phyloP scores from a whole-genome alignment of 2,797 vertebrate genomes.

The Babyrousa celebensis region DNA sequence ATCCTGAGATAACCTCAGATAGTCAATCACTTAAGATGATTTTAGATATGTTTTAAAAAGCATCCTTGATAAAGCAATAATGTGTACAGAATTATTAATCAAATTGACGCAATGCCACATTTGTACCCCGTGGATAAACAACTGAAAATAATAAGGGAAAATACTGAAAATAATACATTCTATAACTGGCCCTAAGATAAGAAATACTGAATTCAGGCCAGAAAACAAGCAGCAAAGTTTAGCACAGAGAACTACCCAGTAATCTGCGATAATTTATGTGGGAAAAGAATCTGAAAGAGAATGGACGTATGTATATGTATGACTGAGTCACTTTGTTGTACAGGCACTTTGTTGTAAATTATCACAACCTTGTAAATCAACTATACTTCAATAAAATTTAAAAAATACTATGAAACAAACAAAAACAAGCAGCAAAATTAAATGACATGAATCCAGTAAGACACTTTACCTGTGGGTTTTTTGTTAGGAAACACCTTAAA shows the following conservation, averaged over 20 bases:
- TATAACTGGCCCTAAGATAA: neutral
- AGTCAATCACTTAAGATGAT: neutral
- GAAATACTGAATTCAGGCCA: neutral
- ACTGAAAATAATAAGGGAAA: neutral
- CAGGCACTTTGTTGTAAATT: no score
- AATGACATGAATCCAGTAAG: neutral
- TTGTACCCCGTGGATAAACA: neutral
- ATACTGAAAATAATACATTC: neutral
- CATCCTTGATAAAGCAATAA: constrained; percentile 1
- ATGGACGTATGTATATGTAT: no score
- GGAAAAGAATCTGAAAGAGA: no score
- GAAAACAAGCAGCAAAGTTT: neutral
- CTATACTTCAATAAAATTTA: no score
- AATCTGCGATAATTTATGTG: no score
- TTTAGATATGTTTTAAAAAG: constrained; percentile 2
- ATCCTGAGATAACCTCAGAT: neutral
- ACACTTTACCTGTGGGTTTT: neutral
- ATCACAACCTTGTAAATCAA: no score
- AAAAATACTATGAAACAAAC: neutral
- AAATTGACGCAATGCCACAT: neutral
- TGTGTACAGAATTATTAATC: neutral
- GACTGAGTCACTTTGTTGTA: no score
- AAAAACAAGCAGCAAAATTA: neutral
- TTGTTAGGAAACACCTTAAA: constrained; percentile 2
- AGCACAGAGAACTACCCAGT: no score